Conservation (phyloP, 1,140 invertebrate genomes). For the Aethina tumida region DNA sequence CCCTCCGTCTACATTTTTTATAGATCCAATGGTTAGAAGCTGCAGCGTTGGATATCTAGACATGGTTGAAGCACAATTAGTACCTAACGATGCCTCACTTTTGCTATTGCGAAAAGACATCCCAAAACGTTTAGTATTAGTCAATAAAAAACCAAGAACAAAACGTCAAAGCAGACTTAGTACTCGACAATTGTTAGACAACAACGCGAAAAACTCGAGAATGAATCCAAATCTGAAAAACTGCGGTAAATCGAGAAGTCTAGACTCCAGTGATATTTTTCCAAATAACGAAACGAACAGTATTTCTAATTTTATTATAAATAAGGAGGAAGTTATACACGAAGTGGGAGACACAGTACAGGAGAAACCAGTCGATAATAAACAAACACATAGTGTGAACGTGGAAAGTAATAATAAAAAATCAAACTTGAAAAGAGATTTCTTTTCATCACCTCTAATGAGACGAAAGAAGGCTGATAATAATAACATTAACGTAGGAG, state of each 20-base stretch:
- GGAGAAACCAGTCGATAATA: conserved; percentile 4
- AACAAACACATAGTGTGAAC: not conserved
- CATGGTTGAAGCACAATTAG: conserved; percentile 60
- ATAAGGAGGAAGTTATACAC: conserved; percentile 28
- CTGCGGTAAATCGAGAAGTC: conserved; percentile 70
- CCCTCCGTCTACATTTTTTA: conserved; percentile 1
- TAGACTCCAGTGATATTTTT: conserved; percentile 71
- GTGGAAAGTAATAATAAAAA: conserved; percentile 20
- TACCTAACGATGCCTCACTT: conserved; percentile 61
- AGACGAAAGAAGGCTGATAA: conserved; percentile 32
- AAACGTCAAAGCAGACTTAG: conserved; percentile 35
- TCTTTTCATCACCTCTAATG: conserved; percentile 34
- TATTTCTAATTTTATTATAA: conserved; percentile 12
- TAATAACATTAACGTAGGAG: conserved; percentile 13
- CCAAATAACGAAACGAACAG: conserved; percentile 13
- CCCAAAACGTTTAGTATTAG: conserved; percentile 62
- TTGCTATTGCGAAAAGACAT: conserved; percentile 59
- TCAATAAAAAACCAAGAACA: conserved; percentile 50
- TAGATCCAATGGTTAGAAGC: conserved; percentile 65
- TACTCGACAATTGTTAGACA: conserved; percentile 21
- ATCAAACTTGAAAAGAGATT: conserved; percentile 31
- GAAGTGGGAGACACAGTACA: conserved; percentile 19
- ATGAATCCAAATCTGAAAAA: conserved; percentile 53
- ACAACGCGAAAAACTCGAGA: conserved; percentile 20
- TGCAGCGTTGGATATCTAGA: conserved; percentile 79